Evolutionary conservation across 2,797 vertebrate species (phyloP), one percentile per base, ranked within the genome.

Genomic region (Argentina silus): DNA sequence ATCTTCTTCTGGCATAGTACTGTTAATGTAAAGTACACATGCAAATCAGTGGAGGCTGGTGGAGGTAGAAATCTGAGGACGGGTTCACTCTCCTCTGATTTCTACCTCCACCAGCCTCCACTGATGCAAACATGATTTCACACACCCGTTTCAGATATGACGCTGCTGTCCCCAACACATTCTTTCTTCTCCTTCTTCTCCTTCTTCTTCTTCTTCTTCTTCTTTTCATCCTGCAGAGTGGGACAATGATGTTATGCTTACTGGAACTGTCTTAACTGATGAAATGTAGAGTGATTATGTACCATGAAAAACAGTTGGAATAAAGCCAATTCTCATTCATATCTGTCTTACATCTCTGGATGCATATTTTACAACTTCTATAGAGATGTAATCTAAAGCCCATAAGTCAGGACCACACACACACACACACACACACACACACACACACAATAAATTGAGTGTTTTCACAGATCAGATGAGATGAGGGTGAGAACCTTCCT

Each of bases 151-250:
- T 36, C 3, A 44, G 7, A 50, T 48, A 87, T 64, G 66, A 85
- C 0, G 0, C 75, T 23, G 1, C 0, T 67, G 11, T 79, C 75
- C 69, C 76, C 78, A 50, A 85, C 19, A 0, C 57, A 75, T 23
- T 86, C 77, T 7, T 48, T 66, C 7, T 8, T 48, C 21, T 27
- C 14, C 23, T 50, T 11, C 53, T 50, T 43, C 43, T 47, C 19
- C 44, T 36, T 70, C 69, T 12, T 56, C 43, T 10, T 78, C 74
- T 83, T 88, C 12, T 87, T 83, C 2, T 87, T 88, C 6, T 92
- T 88, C 72, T 88, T 90, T 23, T 90, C 86, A 88, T 89, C 82
- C 89, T 91, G 72, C 23, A 80, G 64, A 50, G 19, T 23, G 36
- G 15, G 11, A 66, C 44, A 14, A 19, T 17, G 60, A 62, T 2